Base-by-base conservation (phyloP, 2,797 vertebrate species). In the Pseudopleuronectes americanus region DNA sequence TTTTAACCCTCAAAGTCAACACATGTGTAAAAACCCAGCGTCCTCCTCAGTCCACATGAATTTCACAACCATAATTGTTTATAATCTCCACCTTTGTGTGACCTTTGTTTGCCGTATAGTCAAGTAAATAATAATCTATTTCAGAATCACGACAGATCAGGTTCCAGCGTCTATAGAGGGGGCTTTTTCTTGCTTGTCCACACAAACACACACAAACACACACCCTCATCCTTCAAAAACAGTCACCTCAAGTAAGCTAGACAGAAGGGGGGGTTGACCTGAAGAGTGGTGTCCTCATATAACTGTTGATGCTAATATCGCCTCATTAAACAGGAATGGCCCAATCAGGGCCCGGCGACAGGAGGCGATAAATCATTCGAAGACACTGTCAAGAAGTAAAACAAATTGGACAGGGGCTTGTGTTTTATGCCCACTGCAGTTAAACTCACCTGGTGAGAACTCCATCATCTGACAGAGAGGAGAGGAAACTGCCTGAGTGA, bases 361-460 rank as follows among this genome's bases (percentile, higher is more conserved):
- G 77, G 53, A 84, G 72, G 76, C 77, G 76, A 92, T 93, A 88
- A 90, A 93, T 94, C 88, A 90, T 83, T 79, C 83, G 51, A 62
- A 77, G 84, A 79, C 74, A 80, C 58, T 87, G 87, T 90, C 87
- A 84, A 79, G 61, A 82, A 77, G 71, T 80, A 67, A 85, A 91
- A 90, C 80, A 83, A 91, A 91, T 91, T 81, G 88, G 78, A 90
- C 85, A 79, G 63, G 52, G 22, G 66, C 21, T 57, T 75, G 67
- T 82, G 67, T 81, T 87, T 84, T 84, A 79, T 90, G 84, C 68
- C 63, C 68, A 74, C 59, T 79, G 76, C 79, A 84, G 79, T 77
- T 64, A 85, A 90, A 79, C 57, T 73, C 64, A 79, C 52, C 55
- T 28, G 19, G 65, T 64, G 68, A 69, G 68, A 71, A 72, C 65